Base-by-base conservation (phyloP, 2,888 invertebrate species). In the Oscheius sp. region DNA sequence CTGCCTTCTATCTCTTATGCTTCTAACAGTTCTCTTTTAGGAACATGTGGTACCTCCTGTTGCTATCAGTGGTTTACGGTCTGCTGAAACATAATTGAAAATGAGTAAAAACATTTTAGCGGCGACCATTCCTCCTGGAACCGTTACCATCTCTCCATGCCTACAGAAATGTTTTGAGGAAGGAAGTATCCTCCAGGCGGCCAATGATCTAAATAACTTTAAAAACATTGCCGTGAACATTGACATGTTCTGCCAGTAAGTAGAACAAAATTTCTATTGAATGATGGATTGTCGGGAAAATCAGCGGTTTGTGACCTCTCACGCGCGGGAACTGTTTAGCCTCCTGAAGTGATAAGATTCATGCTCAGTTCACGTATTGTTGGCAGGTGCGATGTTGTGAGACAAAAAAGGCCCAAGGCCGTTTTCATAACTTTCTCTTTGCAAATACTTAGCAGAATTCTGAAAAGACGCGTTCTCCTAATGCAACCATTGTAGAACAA, bases 191-290 rank as follows among this genome's bases (percentile, higher is more conserved):
- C 55, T 69, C 23, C 43, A 55, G 35, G 69, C 69, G 18, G 69
- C 56, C 55, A 69, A 69, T 53, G 69, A 69, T 27, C 69, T 69
- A 1, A 69, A 69, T 55, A 69, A 69, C 41, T 69, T 69, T 35
- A 69, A 69, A 35, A 69, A 56, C 25, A 69, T 69, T 23, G 69
- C 69, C 12, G 25, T 56, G 13, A 45, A 69, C 45, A 69, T 69
- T 43, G 69, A 69, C 2, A 69, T 56, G 55, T 69, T 69, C 69
- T 69, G 69, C 69, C 55, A 69, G 69, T 69, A 23, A 69, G 69
- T 69, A 18, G 21, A 7, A 35, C 5, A 35, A 35, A 35, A 35
- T 6, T 35, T 6, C 35, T 35, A 6, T 35, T 35, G 35, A 12
- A 35, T 35, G 23, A 25, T 5, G 35, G 21, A 21, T 43, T 63